Evolutionary conservation across 2,113 vertebrate genomes (phyloP).

Genomic region (Meriones unguiculatus): DNA sequence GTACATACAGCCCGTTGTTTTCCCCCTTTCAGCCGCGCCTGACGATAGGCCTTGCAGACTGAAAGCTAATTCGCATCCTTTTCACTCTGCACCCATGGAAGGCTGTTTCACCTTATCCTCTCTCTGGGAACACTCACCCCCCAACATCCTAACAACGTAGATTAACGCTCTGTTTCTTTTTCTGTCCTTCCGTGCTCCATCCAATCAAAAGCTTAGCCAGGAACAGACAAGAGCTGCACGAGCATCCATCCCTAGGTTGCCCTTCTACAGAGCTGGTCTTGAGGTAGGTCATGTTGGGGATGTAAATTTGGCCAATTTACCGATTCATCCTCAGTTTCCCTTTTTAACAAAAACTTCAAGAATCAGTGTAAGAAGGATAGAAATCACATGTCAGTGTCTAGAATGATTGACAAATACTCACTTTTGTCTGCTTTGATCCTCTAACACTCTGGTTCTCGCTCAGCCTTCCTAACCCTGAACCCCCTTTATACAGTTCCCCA

Average conservation of each 20-base stretch:
- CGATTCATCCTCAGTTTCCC: neutral
- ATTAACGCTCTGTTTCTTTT: neutral
- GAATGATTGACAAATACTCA: neutral
- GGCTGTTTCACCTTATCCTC: neutral
- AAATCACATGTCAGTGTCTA: neutral
- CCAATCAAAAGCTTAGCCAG: neutral
- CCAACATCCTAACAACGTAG: neutral
- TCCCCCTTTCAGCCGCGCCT: neutral
- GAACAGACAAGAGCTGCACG: neutral
- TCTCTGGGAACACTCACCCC: neutral
- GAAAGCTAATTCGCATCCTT: neutral
- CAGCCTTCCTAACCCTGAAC: neutral
- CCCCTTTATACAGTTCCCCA: neutral
- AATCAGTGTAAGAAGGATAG: neutral
- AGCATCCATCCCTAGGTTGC: neutral
- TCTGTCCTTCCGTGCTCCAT: neutral
- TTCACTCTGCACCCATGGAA: neutral
- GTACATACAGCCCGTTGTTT: neutral
- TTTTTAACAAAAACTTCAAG: slow-evolving; percentile 3
- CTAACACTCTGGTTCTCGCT: neutral
- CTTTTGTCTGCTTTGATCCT: neutral
- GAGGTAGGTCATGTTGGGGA: neutral
- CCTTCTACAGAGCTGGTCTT: neutral
- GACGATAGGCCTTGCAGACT: too few relatives aligned
- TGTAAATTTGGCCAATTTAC: neutral